These are phyloP conservation scores for Drosophila ercepeae DNA, from an alignment of 1,140 invertebrate genomes.

Conservation along the genomic window DNA sequence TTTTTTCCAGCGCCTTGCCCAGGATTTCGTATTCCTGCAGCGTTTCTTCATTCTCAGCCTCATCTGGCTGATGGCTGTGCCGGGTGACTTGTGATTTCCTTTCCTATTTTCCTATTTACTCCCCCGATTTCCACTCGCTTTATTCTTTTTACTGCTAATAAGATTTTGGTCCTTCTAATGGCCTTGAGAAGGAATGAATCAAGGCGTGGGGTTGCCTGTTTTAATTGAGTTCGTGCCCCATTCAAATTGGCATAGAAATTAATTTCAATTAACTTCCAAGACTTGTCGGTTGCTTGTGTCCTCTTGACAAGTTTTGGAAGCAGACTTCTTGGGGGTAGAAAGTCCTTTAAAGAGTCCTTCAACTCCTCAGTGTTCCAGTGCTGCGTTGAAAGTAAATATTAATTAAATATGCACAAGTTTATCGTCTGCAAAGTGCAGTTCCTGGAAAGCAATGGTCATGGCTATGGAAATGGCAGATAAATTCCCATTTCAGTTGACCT, in stretches of 20 bases:
- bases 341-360: neutral
- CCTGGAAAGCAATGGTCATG: neutral
- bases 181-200: conserved; percentile 58
- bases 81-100: conserved; percentile 53
- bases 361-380: neutral
- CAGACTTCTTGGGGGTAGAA: conserved; percentile 41
- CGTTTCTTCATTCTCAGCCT: conserved; percentile 40
- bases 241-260: conserved; percentile 77
- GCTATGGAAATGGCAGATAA: neutral
- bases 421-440: neutral
- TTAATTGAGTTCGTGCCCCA: conserved; percentile 72
- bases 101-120: conserved; percentile 25
- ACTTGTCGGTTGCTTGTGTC: conserved; percentile 19
- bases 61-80: conserved; percentile 22
- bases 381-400: too few relatives aligned
- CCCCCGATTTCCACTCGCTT: conserved; percentile 4
- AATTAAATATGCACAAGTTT: too few relatives aligned
- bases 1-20: conserved; percentile 2
- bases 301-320: conserved; percentile 44
- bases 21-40: conserved; percentile 23
- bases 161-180: conserved; percentile 73
- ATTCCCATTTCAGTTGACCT: neutral
- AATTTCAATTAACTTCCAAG: conserved; percentile 74
- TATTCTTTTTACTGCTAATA: conserved; percentile 77
- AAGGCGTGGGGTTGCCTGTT: conserved; percentile 37